A percentile compares a stretch with the other conserved stretches of the same genome.
These are phyloP conservation scores for Magallana nippona DNA, from an alignment of 2,888 invertebrate species.

Conservation along the genomic window DNA sequence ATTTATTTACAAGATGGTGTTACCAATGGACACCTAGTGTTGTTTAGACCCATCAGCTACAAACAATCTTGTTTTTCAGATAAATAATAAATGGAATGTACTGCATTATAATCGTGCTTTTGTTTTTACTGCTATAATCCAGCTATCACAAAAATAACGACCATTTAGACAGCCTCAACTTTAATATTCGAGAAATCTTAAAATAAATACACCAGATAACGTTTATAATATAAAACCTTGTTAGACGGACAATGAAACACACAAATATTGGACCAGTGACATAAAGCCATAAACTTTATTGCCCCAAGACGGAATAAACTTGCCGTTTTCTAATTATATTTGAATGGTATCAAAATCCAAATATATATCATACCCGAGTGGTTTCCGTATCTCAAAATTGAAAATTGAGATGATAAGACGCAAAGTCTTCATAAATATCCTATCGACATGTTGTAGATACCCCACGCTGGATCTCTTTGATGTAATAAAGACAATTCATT, in stretches of 20 bases:
- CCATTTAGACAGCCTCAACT: no score
- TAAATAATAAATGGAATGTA: no score
- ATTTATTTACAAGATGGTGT: no score
- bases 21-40: no score
- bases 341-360: constrained; percentile 24
- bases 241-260: background rate
- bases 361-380: constrained; percentile 21
- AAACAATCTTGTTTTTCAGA: no score
- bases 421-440: constrained; percentile 27
- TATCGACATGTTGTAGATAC: constrained; percentile 13
- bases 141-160: background rate
- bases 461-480: background rate
- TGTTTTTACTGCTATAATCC: background rate
- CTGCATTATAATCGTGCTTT: no score
- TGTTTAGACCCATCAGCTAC: no score
- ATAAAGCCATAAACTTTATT: constrained; percentile 24
- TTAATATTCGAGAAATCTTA: background rate
- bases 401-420: constrained; percentile 20
- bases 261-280: background rate
- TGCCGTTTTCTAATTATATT: constrained; percentile 32
- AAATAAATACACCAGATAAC: constrained; percentile 14
- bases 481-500: constrained; percentile 31
- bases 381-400: constrained; percentile 30
- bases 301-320: constrained; percentile 7
- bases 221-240: constrained; percentile 20